phyloP scores from a whole-genome alignment of 1,140 invertebrate species.

The Chionoecetes opilio region DNA sequence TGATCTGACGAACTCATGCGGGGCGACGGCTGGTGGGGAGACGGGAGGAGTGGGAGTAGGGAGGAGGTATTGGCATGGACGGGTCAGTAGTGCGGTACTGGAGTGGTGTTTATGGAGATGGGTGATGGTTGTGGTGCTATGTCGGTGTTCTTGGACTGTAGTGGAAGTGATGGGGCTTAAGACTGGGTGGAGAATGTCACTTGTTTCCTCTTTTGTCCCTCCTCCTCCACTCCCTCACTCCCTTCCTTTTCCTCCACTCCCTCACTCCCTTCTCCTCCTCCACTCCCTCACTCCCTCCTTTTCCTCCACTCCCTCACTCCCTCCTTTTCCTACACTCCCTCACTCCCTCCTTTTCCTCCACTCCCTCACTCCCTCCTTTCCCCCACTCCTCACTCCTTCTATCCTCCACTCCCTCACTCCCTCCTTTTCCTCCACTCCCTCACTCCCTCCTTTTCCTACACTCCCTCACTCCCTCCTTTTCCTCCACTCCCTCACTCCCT shows the following conservation, averaged over 20 bases:
- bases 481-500: not conserved
- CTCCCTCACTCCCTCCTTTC: not conserved
- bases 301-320: not conserved
- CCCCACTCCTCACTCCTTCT: no score
- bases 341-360: no score
- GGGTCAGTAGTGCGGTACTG: not conserved
- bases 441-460: no score
- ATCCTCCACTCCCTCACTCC: not conserved
- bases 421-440: not conserved
- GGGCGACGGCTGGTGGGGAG: not conserved
- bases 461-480: not conserved
- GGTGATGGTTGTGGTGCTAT: not conserved
- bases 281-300: not conserved
- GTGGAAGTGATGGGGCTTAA: not conserved
- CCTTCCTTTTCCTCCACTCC: not conserved
- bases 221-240: not conserved
- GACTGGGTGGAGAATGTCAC: not conserved
- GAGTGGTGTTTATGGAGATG: constrained; percentile 23
- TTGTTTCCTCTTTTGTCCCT: not conserved
- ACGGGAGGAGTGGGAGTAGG: not conserved
- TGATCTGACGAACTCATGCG: constrained; percentile 30
- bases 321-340: not conserved
- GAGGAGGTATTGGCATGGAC: not conserved
- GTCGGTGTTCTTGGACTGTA: not conserved
- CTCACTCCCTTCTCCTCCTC: no score